Percentiles rank a stretch among this genome's conserved stretches.
phyloP scores from a whole-genome alignment of 2,113 vertebrate species.

The Leucosticte australis region DNA sequence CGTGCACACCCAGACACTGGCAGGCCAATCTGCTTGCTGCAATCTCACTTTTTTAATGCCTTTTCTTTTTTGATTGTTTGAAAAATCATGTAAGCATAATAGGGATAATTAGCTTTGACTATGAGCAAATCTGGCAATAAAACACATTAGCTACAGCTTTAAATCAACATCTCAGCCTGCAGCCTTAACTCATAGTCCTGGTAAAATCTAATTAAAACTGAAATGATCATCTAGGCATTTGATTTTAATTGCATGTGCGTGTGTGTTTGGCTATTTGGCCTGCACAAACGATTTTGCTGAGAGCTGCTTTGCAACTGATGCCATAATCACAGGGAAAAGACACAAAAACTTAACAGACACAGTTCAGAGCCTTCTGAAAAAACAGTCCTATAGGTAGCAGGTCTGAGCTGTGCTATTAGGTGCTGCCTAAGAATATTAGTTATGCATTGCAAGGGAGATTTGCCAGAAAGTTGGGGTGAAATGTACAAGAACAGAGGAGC shows the following conservation, averaged over 20 bases:
- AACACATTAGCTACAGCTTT: conserved; percentile 65
- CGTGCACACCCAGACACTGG: not conserved
- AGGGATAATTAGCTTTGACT: conserved; percentile 68
- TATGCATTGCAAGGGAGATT: not conserved
- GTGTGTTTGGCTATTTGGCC: not conserved
- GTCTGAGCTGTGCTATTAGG: not conserved
- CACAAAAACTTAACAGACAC: not conserved
- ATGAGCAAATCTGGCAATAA: conserved; percentile 69
- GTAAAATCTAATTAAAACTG: conserved; percentile 71
- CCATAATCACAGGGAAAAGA: not conserved
- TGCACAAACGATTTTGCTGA: not conserved
- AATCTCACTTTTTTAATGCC: not conserved
- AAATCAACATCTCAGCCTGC: conserved; percentile 61
- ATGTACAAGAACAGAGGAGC: not conserved
- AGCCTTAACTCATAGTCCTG: conserved; percentile 48
- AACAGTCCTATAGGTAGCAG: not conserved
- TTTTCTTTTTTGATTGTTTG: not conserved
- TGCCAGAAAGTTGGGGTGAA: not conserved
- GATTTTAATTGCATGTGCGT: not conserved
- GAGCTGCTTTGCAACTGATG: not conserved
- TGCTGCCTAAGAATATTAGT: not conserved
- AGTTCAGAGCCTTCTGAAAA: not conserved
- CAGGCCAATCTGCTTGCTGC: not conserved
- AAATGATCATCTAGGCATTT: conserved; percentile 48
- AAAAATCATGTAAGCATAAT: conserved; percentile 61